These are phyloP conservation scores for Cheilosia soror DNA, from an alignment of 2,888 invertebrate species.

Conservation along the genomic window DNA sequence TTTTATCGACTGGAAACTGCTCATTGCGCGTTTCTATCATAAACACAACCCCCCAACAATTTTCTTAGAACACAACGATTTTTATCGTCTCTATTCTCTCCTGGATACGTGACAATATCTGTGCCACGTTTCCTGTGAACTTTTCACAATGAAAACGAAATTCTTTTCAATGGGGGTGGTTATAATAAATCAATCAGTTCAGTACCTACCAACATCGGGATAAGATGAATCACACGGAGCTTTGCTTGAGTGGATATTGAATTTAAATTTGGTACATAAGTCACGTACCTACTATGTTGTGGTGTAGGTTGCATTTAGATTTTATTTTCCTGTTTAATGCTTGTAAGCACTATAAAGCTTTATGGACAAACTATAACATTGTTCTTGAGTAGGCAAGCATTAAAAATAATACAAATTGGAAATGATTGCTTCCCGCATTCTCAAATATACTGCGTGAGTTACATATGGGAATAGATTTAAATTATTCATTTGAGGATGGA, in stretches of 20 bases:
- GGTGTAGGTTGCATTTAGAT: neutral
- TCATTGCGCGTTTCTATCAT: neutral
- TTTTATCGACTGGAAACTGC: no score
- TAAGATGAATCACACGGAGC: slow-evolving; percentile 6
- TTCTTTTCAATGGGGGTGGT: neutral
- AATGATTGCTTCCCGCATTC: slow-evolving; percentile 3
- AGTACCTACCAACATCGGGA: neutral
- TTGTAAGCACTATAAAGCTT: no score
- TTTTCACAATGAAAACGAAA: neutral
- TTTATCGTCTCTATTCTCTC: neutral
- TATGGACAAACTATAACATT: neutral
- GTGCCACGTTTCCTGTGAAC: neutral
- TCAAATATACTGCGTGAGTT: neutral
- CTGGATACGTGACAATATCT: neutral
- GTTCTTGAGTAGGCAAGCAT: neutral
- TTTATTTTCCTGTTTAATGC: neutral
- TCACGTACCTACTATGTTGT: neutral
- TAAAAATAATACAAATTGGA: neutral
- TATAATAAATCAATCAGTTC: neutral
- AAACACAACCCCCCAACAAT: neutral
- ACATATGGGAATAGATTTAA: neutral
- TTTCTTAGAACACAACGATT: neutral
- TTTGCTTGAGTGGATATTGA: slow-evolving; percentile 1
- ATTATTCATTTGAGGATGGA: neutral
- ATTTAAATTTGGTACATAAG: slow-evolving; percentile 9